Evolutionary conservation across 1,140 invertebrate species (phyloP), one percentile per base, ranked within the genome.

Genomic region (Drosophila auraria): DNA sequence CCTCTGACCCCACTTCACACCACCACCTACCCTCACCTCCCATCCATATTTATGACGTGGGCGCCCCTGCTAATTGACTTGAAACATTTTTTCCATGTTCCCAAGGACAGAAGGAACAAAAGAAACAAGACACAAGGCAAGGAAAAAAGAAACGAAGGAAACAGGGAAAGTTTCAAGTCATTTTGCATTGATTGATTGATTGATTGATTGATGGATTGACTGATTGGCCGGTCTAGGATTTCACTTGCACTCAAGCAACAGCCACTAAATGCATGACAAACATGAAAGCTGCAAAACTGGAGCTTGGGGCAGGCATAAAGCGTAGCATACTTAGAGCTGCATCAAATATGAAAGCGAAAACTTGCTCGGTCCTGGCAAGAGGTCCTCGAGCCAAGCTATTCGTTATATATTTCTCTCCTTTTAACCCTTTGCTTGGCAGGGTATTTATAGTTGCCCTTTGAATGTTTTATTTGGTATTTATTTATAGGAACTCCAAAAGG

Each of bases 321-420:
- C 62, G 17, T 76, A 82, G 83, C 80, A 80, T 80, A 83, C 80
- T 87, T 80, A 61, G 40, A 61, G 40, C 49, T 65, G 84, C 80
- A 70, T 69, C 33, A 59, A 68, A 69, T 62, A 68, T 66, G 80
- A 77, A 78, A 60, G 42, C 25, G 61, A 56, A 70, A 58, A 47
- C 50, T 50, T 47, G 25, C 42, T 30, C 0, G 40, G 38, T 42
- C 33, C 17, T 14, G 5, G 25, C 4, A 47, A 33, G 9, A 54
- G 20, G 47, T 54, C 72, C 33, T 70, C 20, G 4, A 40, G 27
- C 40, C 2, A 5, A 20, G 49, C n/a, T 42, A 1, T 38, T 20
- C 7, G 9, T 7, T 11, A 4, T 36, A 7, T 23, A 30, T 38
- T 56, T 5, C 17, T 11, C 2, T 5, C 9, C 8, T 45, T 9